These are phyloP conservation scores for Aplysina aerophoba DNA, from an alignment of 37 sponge, comb jelly and placozoan genomes.

Conservation along the genomic window DNA sequence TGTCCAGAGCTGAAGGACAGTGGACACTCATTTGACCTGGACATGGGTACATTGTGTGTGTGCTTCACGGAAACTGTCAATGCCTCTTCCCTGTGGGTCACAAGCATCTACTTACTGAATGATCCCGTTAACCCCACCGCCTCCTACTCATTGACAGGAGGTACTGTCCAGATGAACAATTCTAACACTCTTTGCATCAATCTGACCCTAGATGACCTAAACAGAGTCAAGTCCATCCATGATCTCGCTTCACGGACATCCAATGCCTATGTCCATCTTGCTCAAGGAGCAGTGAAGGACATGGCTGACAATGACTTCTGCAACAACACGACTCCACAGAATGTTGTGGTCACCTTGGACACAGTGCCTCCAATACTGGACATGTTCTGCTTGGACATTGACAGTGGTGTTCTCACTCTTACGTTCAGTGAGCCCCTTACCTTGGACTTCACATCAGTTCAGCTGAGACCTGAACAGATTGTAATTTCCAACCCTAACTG, in stretches of 20 bases:
- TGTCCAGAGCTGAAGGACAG: slow-evolving; percentile 56
- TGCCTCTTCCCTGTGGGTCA: slow-evolving; percentile 62
- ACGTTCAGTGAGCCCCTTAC: slow-evolving; percentile 80
- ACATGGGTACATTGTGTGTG: slow-evolving; percentile 53
- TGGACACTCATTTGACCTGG: slow-evolving; percentile 57
- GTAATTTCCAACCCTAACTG: not conserved
- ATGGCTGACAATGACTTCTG: slow-evolving; percentile 69
- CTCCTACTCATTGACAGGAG: slow-evolving; percentile 52
- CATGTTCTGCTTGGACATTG: slow-evolving; percentile 65
- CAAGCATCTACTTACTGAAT: slow-evolving; percentile 50
- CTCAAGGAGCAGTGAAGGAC: slow-evolving; percentile 46
- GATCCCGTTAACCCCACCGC: not conserved
- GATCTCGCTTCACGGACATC: slow-evolving; percentile 30
- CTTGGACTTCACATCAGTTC: not conserved
- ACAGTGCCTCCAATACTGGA: slow-evolving; percentile 60
- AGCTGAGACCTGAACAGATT: not conserved
- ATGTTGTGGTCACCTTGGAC: slow-evolving; percentile 56
- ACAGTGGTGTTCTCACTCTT: slow-evolving; percentile 45
- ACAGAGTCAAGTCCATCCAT: slow-evolving; percentile 46
- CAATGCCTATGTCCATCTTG: slow-evolving; percentile 45
- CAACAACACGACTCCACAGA: slow-evolving; percentile 40
- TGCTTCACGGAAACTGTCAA: slow-evolving; percentile 88
- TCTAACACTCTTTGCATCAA: slow-evolving; percentile 43
- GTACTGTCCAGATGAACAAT: slow-evolving; percentile 28
- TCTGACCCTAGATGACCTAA: slow-evolving; percentile 51